Evolutionary conservation across 1,140 invertebrate genomes (phyloP).

Genomic region (Plectrocnemia conspersa): DNA sequence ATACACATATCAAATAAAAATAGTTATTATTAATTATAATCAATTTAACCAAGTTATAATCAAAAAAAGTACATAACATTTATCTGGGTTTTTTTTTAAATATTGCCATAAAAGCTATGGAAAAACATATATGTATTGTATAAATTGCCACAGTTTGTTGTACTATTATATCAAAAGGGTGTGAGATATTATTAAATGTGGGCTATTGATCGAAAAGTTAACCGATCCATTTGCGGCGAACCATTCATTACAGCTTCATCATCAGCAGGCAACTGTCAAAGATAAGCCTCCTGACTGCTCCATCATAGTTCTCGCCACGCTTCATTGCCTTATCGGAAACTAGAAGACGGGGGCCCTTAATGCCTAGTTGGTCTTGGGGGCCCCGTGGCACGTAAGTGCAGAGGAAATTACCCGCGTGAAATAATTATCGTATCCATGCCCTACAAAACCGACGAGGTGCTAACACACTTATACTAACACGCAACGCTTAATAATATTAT

Average conservation of each 20-base stretch:
- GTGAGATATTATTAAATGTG: neutral
- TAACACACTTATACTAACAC: neutral
- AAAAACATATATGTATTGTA: too few species aligned
- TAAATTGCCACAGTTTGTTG: too few species aligned
- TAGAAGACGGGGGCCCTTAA: conserved; percentile 10
- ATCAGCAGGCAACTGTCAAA: conserved; percentile 26
- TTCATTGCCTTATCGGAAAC: conserved; percentile 25
- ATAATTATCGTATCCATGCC: conserved; percentile 1
- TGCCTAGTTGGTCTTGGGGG: too few species aligned
- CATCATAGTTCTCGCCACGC: conserved; percentile 32
- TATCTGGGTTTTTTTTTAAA: too few species aligned
- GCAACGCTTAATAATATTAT: neutral
- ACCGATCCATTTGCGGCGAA: conserved; percentile 7
- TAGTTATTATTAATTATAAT: too few species aligned
- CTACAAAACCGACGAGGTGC: neutral
- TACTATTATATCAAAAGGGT: too few species aligned
- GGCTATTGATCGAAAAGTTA: neutral
- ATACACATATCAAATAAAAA: too few species aligned
- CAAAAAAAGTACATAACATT: too few species aligned
- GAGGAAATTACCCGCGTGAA: neutral
- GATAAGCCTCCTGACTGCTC: conserved; percentile 31
- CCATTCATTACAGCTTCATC: conserved; percentile 26
- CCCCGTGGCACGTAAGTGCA: too few species aligned
- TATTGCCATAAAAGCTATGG: too few species aligned
- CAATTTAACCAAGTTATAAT: too few species aligned